phyloP scores from a whole-genome alignment of 2,888 invertebrate species.

The Nymphalis polychloros region DNA sequence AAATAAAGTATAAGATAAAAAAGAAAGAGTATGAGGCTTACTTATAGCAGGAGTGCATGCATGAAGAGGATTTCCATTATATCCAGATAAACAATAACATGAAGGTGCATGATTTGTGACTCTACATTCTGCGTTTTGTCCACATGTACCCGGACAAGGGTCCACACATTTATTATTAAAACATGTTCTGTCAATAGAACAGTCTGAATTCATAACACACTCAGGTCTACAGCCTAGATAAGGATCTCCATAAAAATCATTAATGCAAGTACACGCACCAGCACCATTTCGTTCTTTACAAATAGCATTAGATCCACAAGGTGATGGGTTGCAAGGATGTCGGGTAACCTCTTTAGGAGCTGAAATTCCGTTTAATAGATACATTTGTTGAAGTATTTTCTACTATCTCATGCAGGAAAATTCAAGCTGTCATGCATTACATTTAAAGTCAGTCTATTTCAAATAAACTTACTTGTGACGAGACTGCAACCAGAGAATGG shows the following conservation, averaged over 20 bases:
- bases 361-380: conserved; percentile 56
- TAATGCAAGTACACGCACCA: conserved; percentile 88
- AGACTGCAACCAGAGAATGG: conserved; percentile 88
- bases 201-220: conserved; percentile 89
- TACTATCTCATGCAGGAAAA: conserved; percentile 34
- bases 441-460: conserved; percentile 4
- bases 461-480: conserved; percentile 75
- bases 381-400: conserved; percentile 11
- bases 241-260: conserved; percentile 89
- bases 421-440: conserved; percentile 25
- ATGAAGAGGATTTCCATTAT: conserved; percentile 86
- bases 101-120: conserved; percentile 89
- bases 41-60: conserved; percentile 83
- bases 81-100: conserved; percentile 88
- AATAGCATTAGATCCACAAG: conserved; percentile 90
- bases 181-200: conserved; percentile 86
- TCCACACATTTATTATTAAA: conserved; percentile 89
- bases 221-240: conserved; percentile 90
- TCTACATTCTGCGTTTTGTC: conserved; percentile 88
- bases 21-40: conserved; percentile 78
- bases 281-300: conserved; percentile 88
- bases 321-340: conserved; percentile 89
- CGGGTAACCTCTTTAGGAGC: conserved; percentile 81
- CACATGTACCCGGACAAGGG: conserved; percentile 90
- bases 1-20: conserved; percentile 53